These are phyloP conservation scores for Hetaerina americana DNA, from an alignment of 1,140 invertebrate genomes.

Conservation along the genomic window DNA sequence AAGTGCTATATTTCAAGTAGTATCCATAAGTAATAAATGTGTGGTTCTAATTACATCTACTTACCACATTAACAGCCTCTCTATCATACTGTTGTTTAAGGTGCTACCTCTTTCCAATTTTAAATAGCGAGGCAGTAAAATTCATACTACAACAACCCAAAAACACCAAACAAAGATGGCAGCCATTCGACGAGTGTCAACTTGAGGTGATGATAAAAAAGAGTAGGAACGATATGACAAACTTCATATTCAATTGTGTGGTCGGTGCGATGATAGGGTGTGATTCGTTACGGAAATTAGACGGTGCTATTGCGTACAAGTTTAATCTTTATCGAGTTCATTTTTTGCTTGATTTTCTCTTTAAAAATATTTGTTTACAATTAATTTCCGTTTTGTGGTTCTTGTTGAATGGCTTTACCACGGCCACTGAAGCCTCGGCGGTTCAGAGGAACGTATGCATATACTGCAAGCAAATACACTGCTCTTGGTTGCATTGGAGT, in stretches of 20 bases:
- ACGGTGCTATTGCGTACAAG: neutral
- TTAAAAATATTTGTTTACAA: neutral
- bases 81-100: neutral
- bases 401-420: neutral
- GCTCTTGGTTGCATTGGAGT: slow-evolving; percentile 1
- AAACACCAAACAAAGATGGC: neutral
- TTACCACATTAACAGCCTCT: neutral
- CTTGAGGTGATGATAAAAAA: neutral
- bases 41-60: too few species aligned
- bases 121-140: neutral
- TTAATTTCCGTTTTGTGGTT: neutral
- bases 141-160: neutral
- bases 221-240: neutral
- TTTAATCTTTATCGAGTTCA: neutral
- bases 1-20: too few species aligned
- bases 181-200: neutral
- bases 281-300: neutral
- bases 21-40: too few species aligned
- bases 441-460: neutral
- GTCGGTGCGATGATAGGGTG: neutral
- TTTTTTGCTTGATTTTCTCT: too few species aligned
- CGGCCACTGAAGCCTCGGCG: slow-evolving; percentile 4
- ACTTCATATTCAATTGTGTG: neutral
- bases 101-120: neutral
- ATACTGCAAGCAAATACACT: neutral